Conservation (phyloP, 2,113 vertebrate genomes). For the Grammatotria lemairii region DNA sequence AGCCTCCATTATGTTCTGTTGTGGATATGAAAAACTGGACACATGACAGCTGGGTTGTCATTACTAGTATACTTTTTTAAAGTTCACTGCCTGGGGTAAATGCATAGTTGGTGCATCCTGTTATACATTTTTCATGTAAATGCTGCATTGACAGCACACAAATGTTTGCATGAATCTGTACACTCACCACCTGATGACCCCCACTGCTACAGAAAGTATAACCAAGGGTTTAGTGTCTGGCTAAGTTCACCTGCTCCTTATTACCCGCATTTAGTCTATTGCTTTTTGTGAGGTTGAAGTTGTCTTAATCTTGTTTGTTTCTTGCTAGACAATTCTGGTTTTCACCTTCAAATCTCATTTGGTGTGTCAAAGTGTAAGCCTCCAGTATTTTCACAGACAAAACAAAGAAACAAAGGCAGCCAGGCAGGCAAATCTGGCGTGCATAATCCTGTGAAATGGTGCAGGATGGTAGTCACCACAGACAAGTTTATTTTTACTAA, state of each 20-base stretch:
- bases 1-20: background rate
- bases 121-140: background rate
- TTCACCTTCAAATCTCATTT: background rate
- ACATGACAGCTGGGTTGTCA: background rate
- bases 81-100: background rate
- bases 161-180: accelerated
- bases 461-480: background rate
- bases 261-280: accelerated
- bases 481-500: background rate
- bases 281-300: background rate
- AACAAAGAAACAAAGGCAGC: background rate
- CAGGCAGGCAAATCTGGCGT: background rate
- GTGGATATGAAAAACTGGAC: background rate
- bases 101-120: background rate
- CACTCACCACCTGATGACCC: background rate
- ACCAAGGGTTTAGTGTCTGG: background rate
- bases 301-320: background rate
- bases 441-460: background rate
- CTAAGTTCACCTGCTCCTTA: background rate
- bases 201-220: background rate
- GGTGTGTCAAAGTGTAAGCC: background rate
- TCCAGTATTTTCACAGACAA: background rate
- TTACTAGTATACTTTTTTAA: background rate
- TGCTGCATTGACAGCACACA: background rate
- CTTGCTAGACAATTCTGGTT: background rate